Evolutionary conservation across 2,113 vertebrate genomes (phyloP), one percentile per base, ranked within the genome.

Genomic region (Corythaeola cristata): DNA sequence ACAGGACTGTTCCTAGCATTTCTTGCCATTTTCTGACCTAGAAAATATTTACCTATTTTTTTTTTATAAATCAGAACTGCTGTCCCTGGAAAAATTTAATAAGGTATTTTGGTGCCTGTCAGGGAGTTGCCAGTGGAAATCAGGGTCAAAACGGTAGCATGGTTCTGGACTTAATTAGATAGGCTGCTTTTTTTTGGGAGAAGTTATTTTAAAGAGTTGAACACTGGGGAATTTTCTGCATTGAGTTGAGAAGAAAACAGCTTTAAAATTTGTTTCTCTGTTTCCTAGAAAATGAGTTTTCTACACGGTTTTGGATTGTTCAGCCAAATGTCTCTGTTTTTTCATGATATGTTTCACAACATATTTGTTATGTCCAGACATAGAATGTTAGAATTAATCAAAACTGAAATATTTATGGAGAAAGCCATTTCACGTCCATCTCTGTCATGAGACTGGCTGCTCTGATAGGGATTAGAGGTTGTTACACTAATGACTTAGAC

Each of bases 401-500:
- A 94, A 95, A 69, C 78, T 82, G 89, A 93, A 96, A 93, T 91
- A 96, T 95, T 95, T 93, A 81, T 93, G 82, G 96, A 96, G 96
- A 93, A 96, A 95, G 91, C 94, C 85, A 95, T 97, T 96, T 91
- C 88, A 69, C 12, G 81, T 97, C 96, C 89, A 89, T 96, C 96
- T 97, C 81, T 95, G 96, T 82, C 89, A 58, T 89, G 93, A 91
- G 91, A 85, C 88, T 94, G 85, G 85, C 92, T 96, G 92, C 93
- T 93, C 90, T 94, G 93, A 90, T 91, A 86, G 95, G 96, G 96
- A 96, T 97, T 97, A 97, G 95, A 96, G 93, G 96, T 96, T 94
- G 96, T 96, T 96, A 96, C 88, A 90, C 95, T 97, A 96, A 96
- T 94, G 93, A 96, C 93, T 95, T 95, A 90, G 90, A 92, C 94